These are phyloP conservation scores for Mirounga angustirostris DNA, from an alignment of 2,113 vertebrate species.

Conservation along the genomic window DNA sequence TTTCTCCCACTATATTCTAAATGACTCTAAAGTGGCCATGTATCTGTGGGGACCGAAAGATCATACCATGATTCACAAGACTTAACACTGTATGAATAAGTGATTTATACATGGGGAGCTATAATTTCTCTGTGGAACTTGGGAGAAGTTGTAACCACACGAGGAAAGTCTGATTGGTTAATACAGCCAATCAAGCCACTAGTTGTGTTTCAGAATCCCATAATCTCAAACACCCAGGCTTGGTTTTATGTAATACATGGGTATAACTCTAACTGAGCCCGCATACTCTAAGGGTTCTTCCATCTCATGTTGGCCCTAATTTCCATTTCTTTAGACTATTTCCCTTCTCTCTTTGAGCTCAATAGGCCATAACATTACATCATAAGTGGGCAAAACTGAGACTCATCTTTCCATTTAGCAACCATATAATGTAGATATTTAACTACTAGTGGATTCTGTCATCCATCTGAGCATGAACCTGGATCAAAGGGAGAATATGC, in stretches of 20 bases:
- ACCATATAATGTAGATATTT: neutral
- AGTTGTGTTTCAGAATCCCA: conserved; percentile 57
- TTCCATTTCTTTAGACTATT: conserved; percentile 44
- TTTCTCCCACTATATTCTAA: neutral
- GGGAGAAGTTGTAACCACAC: conserved; percentile 64
- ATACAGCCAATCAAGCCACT: neutral
- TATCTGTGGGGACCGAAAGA: conserved; percentile 60
- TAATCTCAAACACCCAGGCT: conserved; percentile 41
- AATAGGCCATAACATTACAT: neutral
- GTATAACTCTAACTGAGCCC: conserved; percentile 30
- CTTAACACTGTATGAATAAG: conserved; percentile 12
- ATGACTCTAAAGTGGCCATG: conserved; percentile 43
- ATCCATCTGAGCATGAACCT: neutral
- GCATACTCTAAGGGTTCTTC: neutral
- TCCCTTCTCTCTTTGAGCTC: conserved; percentile 53
- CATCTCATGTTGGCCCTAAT: neutral
- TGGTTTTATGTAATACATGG: conserved; percentile 72
- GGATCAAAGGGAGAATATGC: neutral
- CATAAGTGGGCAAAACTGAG: neutral
- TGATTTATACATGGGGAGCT: conserved; percentile 9
- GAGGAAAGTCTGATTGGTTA: conserved; percentile 63
- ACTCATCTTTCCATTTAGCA: neutral
- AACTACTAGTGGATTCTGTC: neutral
- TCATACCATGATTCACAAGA: conserved; percentile 55
- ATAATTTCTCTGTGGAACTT: conserved; percentile 61